A percentile compares a stretch with the other conserved stretches of the same genome.
These are phyloP conservation scores for Lepilemur ruficaudatus DNA, from an alignment of 2,797 vertebrate genomes.

Conservation along the genomic window DNA sequence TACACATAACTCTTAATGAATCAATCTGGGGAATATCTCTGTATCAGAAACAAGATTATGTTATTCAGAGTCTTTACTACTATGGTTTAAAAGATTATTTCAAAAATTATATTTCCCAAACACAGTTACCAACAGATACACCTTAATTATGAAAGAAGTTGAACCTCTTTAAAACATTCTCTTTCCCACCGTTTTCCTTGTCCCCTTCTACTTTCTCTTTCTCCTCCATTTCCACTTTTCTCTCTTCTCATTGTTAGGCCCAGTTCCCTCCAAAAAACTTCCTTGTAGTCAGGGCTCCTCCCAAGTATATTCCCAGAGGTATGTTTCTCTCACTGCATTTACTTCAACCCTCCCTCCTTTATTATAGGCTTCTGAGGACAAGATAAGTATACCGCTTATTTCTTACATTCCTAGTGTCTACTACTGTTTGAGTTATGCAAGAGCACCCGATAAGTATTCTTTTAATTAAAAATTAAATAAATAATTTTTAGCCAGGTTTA, in stretches of 20 bases:
- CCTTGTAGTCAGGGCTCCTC: rapidly evolving
- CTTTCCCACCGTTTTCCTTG: not conserved
- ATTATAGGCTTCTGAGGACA: not conserved
- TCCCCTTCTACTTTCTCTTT: not conserved
- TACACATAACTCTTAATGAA: not conserved
- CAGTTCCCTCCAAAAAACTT: not conserved
- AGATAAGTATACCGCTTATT: not conserved
- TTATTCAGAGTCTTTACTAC: not conserved
- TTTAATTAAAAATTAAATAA: not conserved
- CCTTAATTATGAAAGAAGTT: not conserved
- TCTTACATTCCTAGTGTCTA: not conserved
- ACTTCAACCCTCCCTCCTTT: rapidly evolving
- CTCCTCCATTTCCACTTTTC: not conserved
- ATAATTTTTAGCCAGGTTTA: not conserved
- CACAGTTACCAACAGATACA: not conserved
- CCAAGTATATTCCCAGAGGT: not conserved
- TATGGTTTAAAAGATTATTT: not conserved
- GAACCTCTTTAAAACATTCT: not conserved
- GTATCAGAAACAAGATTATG: not conserved
- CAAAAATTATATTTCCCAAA: not conserved
- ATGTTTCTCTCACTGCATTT: not conserved
- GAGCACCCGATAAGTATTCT: not conserved
- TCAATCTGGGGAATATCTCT: not conserved
- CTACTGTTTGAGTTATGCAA: not conserved
- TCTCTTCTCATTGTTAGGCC: not conserved